Base-by-base conservation (phyloP, 2,888 invertebrate species). In the Ashinkailepas kermadecensis region DNA sequence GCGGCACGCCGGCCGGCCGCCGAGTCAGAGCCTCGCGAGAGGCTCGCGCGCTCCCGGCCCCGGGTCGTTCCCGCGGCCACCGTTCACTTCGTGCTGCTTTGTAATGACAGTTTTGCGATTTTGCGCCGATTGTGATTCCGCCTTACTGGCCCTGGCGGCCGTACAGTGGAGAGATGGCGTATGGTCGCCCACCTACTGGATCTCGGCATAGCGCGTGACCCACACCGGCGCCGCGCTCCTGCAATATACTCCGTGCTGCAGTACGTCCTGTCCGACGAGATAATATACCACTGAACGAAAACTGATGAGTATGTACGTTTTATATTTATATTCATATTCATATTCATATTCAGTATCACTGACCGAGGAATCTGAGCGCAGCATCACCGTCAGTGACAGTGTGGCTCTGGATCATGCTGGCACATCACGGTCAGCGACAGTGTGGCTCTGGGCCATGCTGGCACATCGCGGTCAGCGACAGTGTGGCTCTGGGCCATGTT, bases 191-290 rank as follows among this genome's bases (percentile, higher is more conserved):
- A 39, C 62, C 15, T 18, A 13, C 15, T 58, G 12, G 58, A 58
- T 57, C 65, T 80, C 59, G 81, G n/a, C 21, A 62, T 58, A 21
- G 81, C 56, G 10, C 39, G 81, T 58, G 56, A 25, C 70, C 18
- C 74, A n/a, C 70, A 74, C 57, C 39, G 7, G 64, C 70, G 78
- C 79, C 54, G 80, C 64, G 65, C 80, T 64, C 65, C 25, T 25
- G 67, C 67, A 67, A 67, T 67, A 67, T 67, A 67, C 67, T 67
- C 67, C 67, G 25, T 25, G 67, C 67, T 25, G 67, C 67, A 67
- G 67, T 67, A 25, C 25, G 67, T 67, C n/a, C n/a, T 13, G 67
- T 2, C 67, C 4, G 39, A 25, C 13, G 67, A 25, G 23, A 65
- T 39, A 67, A 67, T 67, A 67, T 67, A 67, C 67, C 25, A 64